phyloP scores from a whole-genome alignment of 2,113 vertebrate species.

The Calcarius ornatus region DNA sequence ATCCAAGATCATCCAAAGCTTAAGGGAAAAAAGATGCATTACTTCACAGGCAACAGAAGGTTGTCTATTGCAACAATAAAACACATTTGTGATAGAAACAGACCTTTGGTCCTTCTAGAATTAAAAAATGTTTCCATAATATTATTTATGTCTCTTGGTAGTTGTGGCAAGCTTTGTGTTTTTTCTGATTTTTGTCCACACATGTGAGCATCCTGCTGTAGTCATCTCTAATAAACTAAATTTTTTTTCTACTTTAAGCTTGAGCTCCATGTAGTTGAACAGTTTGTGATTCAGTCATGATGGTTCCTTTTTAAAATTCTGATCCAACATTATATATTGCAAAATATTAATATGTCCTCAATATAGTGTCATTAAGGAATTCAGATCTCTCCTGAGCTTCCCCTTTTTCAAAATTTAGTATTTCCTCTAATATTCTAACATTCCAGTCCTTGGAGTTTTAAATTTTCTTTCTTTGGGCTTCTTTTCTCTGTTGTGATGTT shows the following conservation, averaged over 20 bases:
- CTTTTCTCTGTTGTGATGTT: background rate
- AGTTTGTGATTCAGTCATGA: background rate
- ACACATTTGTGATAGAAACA: background rate
- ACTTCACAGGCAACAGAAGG: background rate
- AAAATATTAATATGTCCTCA: background rate
- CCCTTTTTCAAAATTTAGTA: background rate
- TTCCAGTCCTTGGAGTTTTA: background rate
- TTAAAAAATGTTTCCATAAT: background rate
- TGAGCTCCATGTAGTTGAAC: background rate
- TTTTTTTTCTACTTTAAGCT: background rate
- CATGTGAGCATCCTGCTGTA: background rate
- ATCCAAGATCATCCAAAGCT: background rate
- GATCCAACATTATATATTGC: background rate
- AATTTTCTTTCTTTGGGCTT: background rate
- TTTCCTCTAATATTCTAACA: background rate
- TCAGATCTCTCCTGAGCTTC: background rate
- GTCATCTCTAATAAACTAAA: background rate
- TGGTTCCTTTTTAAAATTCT: background rate
- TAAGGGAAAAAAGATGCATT: background rate
- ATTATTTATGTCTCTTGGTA: background rate
- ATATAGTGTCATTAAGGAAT: background rate
- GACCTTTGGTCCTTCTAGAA: background rate
- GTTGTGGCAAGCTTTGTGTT: background rate
- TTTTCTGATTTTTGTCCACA: background rate
- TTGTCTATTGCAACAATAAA: background rate